Evolutionary conservation across 2,113 vertebrate genomes (phyloP).

Genomic region (Chlorocebus sabaeus): DNA sequence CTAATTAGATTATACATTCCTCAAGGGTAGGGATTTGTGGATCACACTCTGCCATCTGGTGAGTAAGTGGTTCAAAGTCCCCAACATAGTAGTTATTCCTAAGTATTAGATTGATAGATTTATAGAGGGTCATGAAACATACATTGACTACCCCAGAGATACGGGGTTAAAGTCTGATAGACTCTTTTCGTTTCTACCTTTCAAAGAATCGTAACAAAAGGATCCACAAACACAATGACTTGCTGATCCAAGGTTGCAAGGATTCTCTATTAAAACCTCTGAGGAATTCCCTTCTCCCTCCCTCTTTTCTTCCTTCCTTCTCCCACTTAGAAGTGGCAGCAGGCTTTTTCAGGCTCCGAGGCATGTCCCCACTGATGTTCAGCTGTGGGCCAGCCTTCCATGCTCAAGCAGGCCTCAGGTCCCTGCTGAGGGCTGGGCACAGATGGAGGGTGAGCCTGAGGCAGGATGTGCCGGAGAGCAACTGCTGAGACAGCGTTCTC

Average conservation of each 20-base stretch:
- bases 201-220: not conserved
- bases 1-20: not conserved
- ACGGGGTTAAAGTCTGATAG: not conserved
- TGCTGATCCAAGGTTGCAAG: not conserved
- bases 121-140: not conserved
- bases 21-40: not conserved
- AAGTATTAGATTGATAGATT: not conserved
- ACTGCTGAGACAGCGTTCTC: not conserved
- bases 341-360: not conserved
- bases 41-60: not conserved
- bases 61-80: not conserved
- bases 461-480: not conserved
- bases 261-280: not conserved
- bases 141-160: not conserved
- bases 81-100: not conserved
- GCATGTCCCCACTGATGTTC: too few species aligned
- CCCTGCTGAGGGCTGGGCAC: not conserved
- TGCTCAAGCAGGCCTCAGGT: not conserved
- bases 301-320: not conserved
- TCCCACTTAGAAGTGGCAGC: not conserved
- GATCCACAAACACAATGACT: not conserved
- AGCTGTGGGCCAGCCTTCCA: not conserved
- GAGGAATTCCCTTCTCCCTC: not conserved
- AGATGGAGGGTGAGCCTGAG: not conserved
- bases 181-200: not conserved